These are phyloP conservation scores for Drosophila antonietae DNA, from an alignment of 2,888 invertebrate species.

Conservation along the genomic window DNA sequence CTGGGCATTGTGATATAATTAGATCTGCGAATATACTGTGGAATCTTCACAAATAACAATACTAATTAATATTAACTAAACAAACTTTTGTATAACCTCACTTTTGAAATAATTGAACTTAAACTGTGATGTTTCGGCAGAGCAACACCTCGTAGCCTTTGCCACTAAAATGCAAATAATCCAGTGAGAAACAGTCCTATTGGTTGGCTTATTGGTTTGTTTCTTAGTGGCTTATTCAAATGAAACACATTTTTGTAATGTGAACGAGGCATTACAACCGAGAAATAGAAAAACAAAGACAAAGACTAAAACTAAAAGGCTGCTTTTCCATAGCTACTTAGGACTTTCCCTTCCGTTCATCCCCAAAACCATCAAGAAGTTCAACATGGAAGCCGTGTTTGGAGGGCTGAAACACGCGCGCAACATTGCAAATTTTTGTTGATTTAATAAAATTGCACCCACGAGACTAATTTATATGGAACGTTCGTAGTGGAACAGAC, in stretches of 20 bases:
- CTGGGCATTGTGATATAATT: too few species aligned
- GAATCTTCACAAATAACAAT: too few species aligned
- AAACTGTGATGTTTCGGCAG: too few species aligned
- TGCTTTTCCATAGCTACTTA: constrained; percentile 64
- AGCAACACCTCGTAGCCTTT: constrained; percentile 5
- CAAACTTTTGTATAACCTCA: too few species aligned
- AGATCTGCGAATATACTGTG: too few species aligned
- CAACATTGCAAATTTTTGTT: constrained; percentile 84
- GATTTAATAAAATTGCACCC: constrained; percentile 84
- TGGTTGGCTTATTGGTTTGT: too few species aligned
- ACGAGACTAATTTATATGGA: constrained; percentile 84
- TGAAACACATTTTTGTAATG: constrained; percentile 70
- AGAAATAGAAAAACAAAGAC: constrained; percentile 2
- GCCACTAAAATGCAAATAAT: constrained; percentile 69
- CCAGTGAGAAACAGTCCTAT: constrained; percentile 61
- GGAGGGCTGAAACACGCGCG: constrained; percentile 48
- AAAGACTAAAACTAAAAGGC: constrained; percentile 16
- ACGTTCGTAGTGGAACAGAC: constrained; percentile 72
- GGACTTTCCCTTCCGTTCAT: constrained; percentile 7
- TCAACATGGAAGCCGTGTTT: constrained; percentile 18
- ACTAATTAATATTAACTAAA: too few species aligned
- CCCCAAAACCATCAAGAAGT: constrained; percentile 14
- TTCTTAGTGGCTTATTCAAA: constrained; percentile 57
- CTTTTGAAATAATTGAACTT: neutral
- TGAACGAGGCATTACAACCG: constrained; percentile 32